Base-by-base conservation (phyloP, 2,888 invertebrate genomes). In the Venusia cambrica region DNA sequence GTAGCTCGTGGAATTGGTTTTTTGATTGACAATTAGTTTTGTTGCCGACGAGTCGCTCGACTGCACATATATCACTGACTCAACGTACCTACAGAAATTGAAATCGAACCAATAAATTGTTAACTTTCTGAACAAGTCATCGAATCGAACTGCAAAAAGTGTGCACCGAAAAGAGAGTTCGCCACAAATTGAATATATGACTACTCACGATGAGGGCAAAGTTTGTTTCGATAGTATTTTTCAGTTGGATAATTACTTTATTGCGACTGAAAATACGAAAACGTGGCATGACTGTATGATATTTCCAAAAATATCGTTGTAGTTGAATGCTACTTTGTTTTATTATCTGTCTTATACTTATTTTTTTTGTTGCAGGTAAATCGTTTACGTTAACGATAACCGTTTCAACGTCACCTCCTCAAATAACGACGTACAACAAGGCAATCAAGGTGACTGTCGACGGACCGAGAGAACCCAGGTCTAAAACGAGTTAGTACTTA, bases 371-470 rank as follows among this genome's bases (percentile, higher is more conserved):
- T 81, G 2, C 92, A 99, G 98, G 98, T 61, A 99, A 99, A 83
- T 98, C 97, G 67, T 99, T 99, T 85, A 97, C 97, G 38, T 83
- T 99, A 73, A 97, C 97, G 66, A 99, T 99, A 87, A 96, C 96
- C 44, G 91, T 99, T 50, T 95, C 95, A 57, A 95, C 97, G 57
- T 91, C 93, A 58, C 99, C 99, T 31, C 96, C 97, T n/a, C 98
- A 98, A 83, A 94, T 99, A 45, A 94, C 97, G 41, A 96, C 97
- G 6, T 98, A 98, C 88, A 94, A 94, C 74, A 97, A 97, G 78
- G 97, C 97, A 47, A 98, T 98, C 84, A 98, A 98, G 87, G 97
- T 98, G 54, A 98, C 98, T 9, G 98, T 98, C 33, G 98, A 98
- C 78, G 98, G 98, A 52, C 98, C 98, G 4, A 85, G 98, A 60